Conservation (phyloP, 2,888 invertebrate genomes). For the Drosophila birchii region DNA sequence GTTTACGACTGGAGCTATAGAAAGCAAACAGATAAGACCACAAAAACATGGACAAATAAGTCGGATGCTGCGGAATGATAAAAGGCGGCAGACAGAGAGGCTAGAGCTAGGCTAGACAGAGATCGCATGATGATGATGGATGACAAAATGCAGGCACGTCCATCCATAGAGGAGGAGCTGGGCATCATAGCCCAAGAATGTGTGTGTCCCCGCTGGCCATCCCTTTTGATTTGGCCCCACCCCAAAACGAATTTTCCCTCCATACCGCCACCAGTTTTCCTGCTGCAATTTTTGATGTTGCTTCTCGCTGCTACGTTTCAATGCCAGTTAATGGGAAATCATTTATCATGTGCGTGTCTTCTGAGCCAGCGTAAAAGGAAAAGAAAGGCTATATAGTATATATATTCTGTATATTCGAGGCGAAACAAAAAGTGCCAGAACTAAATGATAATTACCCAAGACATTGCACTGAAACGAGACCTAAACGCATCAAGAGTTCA, state of each 20-base stretch:
- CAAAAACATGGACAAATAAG: constrained; percentile 38
- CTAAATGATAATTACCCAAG: constrained; percentile 75
- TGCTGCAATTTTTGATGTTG: constrained; percentile 42
- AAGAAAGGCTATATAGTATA: not conserved
- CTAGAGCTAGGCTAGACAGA: constrained; percentile 4
- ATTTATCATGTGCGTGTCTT: constrained; percentile 79
- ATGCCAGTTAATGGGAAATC: constrained; percentile 81
- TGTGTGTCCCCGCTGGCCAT: constrained; percentile 17
- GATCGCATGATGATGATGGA: constrained; percentile 65
- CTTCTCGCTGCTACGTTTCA: constrained; percentile 44
- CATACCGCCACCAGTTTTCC: constrained; percentile 16
- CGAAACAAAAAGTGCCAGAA: constrained; percentile 73
- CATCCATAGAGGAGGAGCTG: constrained; percentile 2
- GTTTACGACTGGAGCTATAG: constrained; percentile 22
- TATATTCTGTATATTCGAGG: constrained; percentile 7
- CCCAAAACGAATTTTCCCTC: constrained; percentile 1
- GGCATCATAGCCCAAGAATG: not conserved
- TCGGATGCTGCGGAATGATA: constrained; percentile 26
- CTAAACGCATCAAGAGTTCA: constrained; percentile 15
- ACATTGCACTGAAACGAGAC: constrained; percentile 21
- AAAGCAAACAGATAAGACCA: constrained; percentile 24
- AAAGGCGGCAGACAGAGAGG: constrained; percentile 19
- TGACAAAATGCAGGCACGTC: constrained; percentile 64
- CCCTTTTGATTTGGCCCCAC: constrained; percentile 21
- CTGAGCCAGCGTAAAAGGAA: constrained; percentile 15